Base-by-base conservation (phyloP, 2,888 invertebrate species). In the Schizaphis graminum region DNA sequence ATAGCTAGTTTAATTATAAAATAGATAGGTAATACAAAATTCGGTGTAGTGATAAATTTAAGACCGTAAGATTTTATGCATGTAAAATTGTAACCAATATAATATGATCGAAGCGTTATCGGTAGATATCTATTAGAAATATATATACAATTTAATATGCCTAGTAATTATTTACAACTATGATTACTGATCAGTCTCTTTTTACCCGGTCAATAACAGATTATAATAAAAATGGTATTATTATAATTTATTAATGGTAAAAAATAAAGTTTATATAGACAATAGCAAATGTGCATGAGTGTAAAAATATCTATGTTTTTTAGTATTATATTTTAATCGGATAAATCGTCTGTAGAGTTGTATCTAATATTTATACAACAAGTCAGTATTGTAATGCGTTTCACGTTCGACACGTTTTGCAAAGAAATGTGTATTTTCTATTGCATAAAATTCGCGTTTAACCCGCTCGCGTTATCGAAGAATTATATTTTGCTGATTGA, bases 401-500 rank as follows among this genome's bases (percentile, higher is more conserved):
- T 77, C 77, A 35, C 21, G 77, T 77, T 77, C 21, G 35, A 35
- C 77, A 35, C 21, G 77, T 77, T 77, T 8, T 77, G 35, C 77
- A 10, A 21, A 77, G 77, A 77, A 77, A 77, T 88, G 88, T 53
- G 16, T 28, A 35, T 53, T n/a, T 53, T 88, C 10, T 53, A 88
- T 49, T 88, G 35, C 49, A 47, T 67, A 61, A n/a, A 90, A n/a
- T 61, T n/a, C 21, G 28, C 3, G 28, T 47, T 90, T 47, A 35
- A 61, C n/a, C 3, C 24, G n/a, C 35, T 35, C 77, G 21, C 35
- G 77, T 77, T 21, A 26, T 91, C 28, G 56, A 84, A 84, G 84
- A 44, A 56, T 91, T 91, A 44, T 91, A 44, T 91, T 53, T 26
- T 24, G 24, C 53, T 28, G 91, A 44, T 53, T 84, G 21, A 91